Conservation (phyloP, 2,888 invertebrate species). For the Acanthosepion pharaonis region DNA sequence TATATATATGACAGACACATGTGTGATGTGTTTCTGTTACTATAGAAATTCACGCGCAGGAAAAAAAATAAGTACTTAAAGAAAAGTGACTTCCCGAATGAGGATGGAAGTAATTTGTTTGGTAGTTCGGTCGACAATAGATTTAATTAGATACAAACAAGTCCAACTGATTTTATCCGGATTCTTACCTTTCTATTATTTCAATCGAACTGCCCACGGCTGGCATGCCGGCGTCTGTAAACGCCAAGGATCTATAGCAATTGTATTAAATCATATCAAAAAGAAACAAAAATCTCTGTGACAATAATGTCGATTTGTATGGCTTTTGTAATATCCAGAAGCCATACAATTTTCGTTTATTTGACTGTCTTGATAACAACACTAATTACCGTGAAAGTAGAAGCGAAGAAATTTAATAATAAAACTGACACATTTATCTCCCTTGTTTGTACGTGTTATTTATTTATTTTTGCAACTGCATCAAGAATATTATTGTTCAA, state of each 20-base stretch:
- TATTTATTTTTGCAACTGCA: not conserved
- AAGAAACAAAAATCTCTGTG: not conserved
- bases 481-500: not conserved
- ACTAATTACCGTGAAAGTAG: not conserved
- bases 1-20: not conserved
- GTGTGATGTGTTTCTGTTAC: not conserved
- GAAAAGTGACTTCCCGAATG: not conserved
- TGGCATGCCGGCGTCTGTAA: not conserved
- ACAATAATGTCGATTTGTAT: not conserved
- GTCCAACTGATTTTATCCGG: not conserved
- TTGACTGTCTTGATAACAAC: not conserved
- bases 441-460: not conserved
- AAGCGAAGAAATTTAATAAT: not conserved
- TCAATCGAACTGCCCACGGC: not conserved
- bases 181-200: not conserved
- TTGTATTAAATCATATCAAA: not conserved
- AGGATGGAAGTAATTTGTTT: not conserved
- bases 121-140: not conserved
- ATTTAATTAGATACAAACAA: slow-evolving; percentile 9
- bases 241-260: not conserved
- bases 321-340: slow-evolving; percentile 18
- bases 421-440: not conserved
- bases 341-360: not conserved
- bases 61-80: not conserved
- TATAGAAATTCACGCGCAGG: not conserved